phyloP scores from a whole-genome alignment of 2,113 vertebrate genomes.

The Otocyon megalotis region DNA sequence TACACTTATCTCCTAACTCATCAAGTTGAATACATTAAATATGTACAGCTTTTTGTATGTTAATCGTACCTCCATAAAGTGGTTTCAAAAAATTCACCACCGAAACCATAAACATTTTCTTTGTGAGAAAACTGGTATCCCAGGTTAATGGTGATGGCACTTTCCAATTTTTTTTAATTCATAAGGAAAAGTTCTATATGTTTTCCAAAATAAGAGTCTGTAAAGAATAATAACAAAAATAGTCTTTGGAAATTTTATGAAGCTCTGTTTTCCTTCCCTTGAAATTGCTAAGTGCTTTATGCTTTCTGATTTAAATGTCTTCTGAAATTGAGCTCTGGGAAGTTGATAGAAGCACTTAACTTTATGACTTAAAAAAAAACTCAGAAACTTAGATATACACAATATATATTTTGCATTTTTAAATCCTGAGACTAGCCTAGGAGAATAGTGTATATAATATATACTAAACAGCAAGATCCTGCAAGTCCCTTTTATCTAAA shows the following conservation, averaged over 20 bases:
- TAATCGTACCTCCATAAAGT: background rate
- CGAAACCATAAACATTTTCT: background rate
- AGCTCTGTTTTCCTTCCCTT: slow-evolving; percentile 15
- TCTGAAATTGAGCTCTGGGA: slow-evolving; percentile 54
- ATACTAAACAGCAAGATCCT: background rate
- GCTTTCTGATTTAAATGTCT: slow-evolving; percentile 62
- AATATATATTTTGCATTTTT: slow-evolving; percentile 13
- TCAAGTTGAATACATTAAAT: background rate
- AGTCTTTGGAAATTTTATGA: slow-evolving; percentile 50
- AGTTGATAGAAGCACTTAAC: slow-evolving; percentile 54
- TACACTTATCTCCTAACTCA: background rate
- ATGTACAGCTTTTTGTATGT: background rate
- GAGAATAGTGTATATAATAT: background rate
- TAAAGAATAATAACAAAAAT: slow-evolving; percentile 32
- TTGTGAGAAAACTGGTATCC: background rate
- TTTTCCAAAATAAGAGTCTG: slow-evolving; percentile 46
- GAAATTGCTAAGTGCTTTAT: slow-evolving; percentile 62
- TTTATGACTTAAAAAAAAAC: slow-evolving; percentile 52
- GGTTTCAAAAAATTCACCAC: background rate
- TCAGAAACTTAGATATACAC: slow-evolving; percentile 22
- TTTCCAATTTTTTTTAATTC: background rate
- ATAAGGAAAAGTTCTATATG: background rate
- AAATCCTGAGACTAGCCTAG: slow-evolving; percentile 1
- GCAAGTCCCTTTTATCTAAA: background rate
- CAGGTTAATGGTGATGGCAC: background rate